Base-by-base conservation (phyloP, 2,113 vertebrate genomes). In the Rhabdornis inornatus region DNA sequence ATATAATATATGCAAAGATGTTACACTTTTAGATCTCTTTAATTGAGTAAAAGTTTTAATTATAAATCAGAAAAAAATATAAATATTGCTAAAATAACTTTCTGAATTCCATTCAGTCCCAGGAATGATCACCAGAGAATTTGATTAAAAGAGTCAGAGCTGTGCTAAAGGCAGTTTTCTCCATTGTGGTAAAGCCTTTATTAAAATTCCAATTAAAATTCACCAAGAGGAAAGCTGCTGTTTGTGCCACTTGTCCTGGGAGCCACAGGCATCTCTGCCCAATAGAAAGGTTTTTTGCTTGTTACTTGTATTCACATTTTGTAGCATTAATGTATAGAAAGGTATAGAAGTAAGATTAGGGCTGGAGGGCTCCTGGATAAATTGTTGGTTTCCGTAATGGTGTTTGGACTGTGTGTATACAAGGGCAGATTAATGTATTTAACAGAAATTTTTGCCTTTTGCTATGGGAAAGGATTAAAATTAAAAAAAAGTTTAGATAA, bases 131-230 rank as follows among this genome's bases (percentile, higher is more conserved):
- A 74, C 27, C 50, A 83, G 93, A 56, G 19, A 91, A 56, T 66
- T 70, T 89, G 72, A 89, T 95, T 91, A 75, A 77, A 88, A 84
- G 68, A 81, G 61, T 53, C 87, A 82, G 74, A 79, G 44, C 57
- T 63, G 47, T 78, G 87, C 84, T 92, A 35, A 75, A 0, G 9
- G 84, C 74, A n/a, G 25, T 92, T 92, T 78, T 57, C 60, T 94
- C 35, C 44, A 47, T 6, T 60, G 61, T 84, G n/a, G 70, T 52
- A 50, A 45, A 87, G 9, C 15, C 53, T 91, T 79, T 91, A 93
- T 91, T 93, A 85, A 91, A 94, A 91, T 85, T 95, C 49, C 92
- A 89, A 94, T 85, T 91, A 85, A 92, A 95, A 87, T 76, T 72
- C 78, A 85, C 61, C 40, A 79, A 90, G 68, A 83, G 50, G 59